Conservation (phyloP, 1,140 invertebrate genomes). For the Lasioglossum baleicum region DNA sequence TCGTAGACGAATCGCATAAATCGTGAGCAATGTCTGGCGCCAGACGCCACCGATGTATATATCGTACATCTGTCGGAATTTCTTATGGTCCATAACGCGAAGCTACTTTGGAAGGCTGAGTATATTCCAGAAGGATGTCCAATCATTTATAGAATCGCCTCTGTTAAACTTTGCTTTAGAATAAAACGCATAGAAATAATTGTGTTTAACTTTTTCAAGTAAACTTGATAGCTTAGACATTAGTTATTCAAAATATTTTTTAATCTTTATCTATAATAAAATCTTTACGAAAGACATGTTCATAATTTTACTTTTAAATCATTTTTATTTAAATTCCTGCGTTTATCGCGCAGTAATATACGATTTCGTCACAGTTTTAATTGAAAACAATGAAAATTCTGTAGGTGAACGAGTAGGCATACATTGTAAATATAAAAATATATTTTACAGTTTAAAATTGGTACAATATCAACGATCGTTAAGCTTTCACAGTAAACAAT, state of each 20-base stretch:
- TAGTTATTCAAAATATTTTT: no score
- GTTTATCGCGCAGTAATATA: no score
- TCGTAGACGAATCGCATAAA: conserved; percentile 29
- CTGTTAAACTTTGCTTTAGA: neutral
- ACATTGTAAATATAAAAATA: conserved; percentile 63
- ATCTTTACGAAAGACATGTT: no score
- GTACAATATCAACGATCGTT: conserved; percentile 31
- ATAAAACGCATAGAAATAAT: no score
- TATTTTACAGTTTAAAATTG: conserved; percentile 46
- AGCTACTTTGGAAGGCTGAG: conserved; percentile 14
- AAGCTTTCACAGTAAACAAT: conserved; percentile 14
- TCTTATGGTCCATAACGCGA: neutral
- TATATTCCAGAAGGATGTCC: conserved; percentile 1
- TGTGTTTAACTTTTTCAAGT: no score
- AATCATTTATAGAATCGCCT: neutral
- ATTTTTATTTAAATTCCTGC: no score
- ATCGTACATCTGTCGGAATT: neutral
- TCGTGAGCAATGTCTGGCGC: conserved; percentile 33
- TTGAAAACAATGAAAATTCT: no score
- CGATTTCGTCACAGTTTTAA: no score
- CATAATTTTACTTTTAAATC: no score
- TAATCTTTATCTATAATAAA: no score
- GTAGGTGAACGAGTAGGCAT: neutral
- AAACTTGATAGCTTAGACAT: no score
- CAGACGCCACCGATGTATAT: conserved; percentile 33